Percentiles rank a stretch among this genome's conserved stretches.
Conservation (phyloP, 2,797 vertebrate species). For the Propithecus perrieri region DNA sequence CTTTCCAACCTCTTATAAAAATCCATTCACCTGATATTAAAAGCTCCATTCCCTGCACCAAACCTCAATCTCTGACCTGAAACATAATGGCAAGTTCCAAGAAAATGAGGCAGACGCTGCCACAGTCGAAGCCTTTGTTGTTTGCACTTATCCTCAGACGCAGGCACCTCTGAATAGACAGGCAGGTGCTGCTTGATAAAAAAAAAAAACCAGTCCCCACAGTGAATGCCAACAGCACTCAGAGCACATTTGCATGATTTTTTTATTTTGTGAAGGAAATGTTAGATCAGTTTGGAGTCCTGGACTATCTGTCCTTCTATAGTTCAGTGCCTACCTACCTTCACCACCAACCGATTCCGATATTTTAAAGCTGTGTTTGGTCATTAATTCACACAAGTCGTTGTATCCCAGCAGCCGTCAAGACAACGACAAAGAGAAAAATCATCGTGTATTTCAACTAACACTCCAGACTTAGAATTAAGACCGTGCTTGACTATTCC, state of each 20-base stretch:
- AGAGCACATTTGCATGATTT: constrained; percentile 53
- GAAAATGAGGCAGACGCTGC: constrained; percentile 65
- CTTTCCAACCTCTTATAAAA: constrained; percentile 68
- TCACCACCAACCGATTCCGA: background rate
- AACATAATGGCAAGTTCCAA: constrained; percentile 67
- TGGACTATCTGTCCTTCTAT: background rate
- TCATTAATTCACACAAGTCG: constrained; percentile 7
- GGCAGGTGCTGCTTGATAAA: constrained; percentile 71
- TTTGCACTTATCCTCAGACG: constrained; percentile 45
- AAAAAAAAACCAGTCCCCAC: background rate
- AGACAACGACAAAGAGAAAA: constrained; percentile 45
- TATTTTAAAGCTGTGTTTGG: constrained; percentile 53
- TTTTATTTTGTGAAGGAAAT: constrained; percentile 46
- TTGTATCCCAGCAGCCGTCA: background rate
- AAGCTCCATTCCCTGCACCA: constrained; percentile 52
- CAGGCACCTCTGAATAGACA: constrained; percentile 71
- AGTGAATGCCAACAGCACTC: constrained; percentile 42
- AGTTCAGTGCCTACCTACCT: constrained; percentile 17
- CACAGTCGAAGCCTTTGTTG: constrained; percentile 61
- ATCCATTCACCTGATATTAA: constrained; percentile 75
- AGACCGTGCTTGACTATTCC: background rate
- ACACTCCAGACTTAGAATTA: background rate
- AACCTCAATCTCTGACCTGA: constrained; percentile 69
- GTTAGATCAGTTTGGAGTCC: constrained; percentile 56
- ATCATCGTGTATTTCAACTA: constrained; percentile 7